A percentile compares a stretch with the other conserved stretches of the same genome.
phyloP scores from a whole-genome alignment of 2,888 invertebrate genomes.

The Chironomus riparius region DNA sequence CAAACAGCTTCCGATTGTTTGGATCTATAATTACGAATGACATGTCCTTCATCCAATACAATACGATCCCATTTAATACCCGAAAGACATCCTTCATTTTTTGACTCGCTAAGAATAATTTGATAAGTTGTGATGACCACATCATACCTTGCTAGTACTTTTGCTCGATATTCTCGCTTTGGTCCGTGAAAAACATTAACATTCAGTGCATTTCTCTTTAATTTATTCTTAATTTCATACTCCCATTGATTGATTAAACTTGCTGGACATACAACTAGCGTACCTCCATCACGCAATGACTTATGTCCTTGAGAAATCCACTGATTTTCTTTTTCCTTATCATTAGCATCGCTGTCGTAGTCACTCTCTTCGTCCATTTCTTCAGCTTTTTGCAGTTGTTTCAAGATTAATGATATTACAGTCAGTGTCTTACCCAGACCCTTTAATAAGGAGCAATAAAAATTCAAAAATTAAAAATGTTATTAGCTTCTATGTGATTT shows the following conservation, averaged over 20 bases:
- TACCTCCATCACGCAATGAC: slow-evolving; percentile 45
- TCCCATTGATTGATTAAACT: slow-evolving; percentile 88
- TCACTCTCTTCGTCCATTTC: slow-evolving; percentile 42
- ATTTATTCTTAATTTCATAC: slow-evolving; percentile 59
- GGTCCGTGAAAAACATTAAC: slow-evolving; percentile 74
- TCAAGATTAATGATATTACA: slow-evolving; percentile 65
- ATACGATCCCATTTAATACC: slow-evolving; percentile 74
- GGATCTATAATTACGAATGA: slow-evolving; percentile 79
- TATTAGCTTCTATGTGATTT: too few relatives aligned
- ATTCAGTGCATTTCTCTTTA: slow-evolving; percentile 50
- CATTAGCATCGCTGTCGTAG: slow-evolving; percentile 33
- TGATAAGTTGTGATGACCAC: slow-evolving; percentile 86
- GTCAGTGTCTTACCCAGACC: slow-evolving; percentile 76
- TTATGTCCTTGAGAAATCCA: slow-evolving; percentile 38
- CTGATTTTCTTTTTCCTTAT: slow-evolving; percentile 30
- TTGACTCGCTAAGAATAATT: slow-evolving; percentile 55
- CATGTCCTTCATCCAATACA: slow-evolving; percentile 90
- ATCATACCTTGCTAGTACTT: slow-evolving; percentile 59
- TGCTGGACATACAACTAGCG: slow-evolving; percentile 87
- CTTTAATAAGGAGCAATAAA: too few relatives aligned
- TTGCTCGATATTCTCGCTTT: slow-evolving; percentile 55
- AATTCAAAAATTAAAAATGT: too few relatives aligned
- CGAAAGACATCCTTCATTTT: slow-evolving; percentile 48
- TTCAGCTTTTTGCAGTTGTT: slow-evolving; percentile 33
- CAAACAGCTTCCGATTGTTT: slow-evolving; percentile 63